Percentiles rank a stretch among this genome's conserved stretches.
These are phyloP conservation scores for Pseudococcus jackbeardsleyi DNA, from an alignment of 2,888 invertebrate species.

Conservation along the genomic window DNA sequence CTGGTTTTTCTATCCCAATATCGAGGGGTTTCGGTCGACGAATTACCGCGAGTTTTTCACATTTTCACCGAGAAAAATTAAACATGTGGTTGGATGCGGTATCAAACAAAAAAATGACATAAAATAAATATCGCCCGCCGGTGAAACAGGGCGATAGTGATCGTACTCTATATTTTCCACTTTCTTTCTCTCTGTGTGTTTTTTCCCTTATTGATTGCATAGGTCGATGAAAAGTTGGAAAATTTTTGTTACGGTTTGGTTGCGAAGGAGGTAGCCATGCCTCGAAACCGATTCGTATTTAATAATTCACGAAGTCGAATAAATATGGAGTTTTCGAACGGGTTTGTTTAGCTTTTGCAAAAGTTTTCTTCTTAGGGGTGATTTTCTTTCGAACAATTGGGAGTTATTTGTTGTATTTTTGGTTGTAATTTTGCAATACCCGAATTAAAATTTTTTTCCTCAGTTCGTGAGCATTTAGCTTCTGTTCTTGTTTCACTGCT, in stretches of 20 bases:
- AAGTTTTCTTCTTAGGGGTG: no score
- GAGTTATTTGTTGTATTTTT: no score
- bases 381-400: no score
- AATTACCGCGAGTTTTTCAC: conserved; percentile 33
- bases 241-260: background rate
- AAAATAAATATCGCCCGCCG: background rate
- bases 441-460: no score
- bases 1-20: background rate
- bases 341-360: background rate
- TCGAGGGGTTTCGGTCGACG: conserved; percentile 37
- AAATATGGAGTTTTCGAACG: conserved; percentile 11
- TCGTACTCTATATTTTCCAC: background rate
- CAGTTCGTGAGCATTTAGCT: no score
- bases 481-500: no score
- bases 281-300: conserved; percentile 22
- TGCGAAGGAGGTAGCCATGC: conserved; percentile 28
- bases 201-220: background rate
- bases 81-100: conserved; percentile 44
- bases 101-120: conserved; percentile 40
- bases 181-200: background rate
- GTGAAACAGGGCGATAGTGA: background rate
- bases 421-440: no score
- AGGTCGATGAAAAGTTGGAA: conserved; percentile 30
- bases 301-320: conserved; percentile 5
- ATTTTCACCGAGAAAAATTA: conserved; percentile 49